These are phyloP conservation scores for Acromyrmex echinatior DNA, from an alignment of 1,140 invertebrate species.

Conservation along the genomic window DNA sequence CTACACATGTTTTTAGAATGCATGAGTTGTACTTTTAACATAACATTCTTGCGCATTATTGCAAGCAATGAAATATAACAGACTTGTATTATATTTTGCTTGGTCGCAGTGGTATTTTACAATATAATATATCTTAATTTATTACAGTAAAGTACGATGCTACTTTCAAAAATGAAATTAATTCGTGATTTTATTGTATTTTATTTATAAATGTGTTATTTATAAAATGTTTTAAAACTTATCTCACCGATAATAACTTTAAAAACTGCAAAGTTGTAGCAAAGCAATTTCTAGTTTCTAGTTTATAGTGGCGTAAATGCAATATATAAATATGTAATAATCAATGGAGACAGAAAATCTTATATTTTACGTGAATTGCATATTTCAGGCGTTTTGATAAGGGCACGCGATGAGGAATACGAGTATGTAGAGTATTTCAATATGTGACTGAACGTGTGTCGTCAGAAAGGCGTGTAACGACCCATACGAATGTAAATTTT, in stretches of 20 bases:
- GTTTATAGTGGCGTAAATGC: not conserved
- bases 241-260: not conserved
- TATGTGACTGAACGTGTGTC: not conserved
- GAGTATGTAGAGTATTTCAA: conserved; percentile 1
- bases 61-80: not conserved
- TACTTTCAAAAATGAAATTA: not conserved
- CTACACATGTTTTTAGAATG: not conserved
- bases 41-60: not conserved
- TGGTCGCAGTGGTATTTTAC: not conserved
- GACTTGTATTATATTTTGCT: not conserved
- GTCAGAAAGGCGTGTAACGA: conserved; percentile 34
- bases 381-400: conserved; percentile 20
- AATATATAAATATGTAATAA: not conserved
- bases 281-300: not conserved
- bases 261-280: not conserved
- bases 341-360: not conserved
- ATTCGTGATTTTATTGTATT: not conserved
- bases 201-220: not conserved
- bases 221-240: not conserved
- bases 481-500: conserved; percentile 53
- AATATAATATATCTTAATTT: not conserved
- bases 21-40: not conserved
- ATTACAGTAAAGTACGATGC: not conserved
- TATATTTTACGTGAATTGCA: not conserved
- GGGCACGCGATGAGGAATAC: not conserved